Evolutionary conservation across 2,888 invertebrate species (phyloP).

Genomic region (Lymantria dispar): DNA sequence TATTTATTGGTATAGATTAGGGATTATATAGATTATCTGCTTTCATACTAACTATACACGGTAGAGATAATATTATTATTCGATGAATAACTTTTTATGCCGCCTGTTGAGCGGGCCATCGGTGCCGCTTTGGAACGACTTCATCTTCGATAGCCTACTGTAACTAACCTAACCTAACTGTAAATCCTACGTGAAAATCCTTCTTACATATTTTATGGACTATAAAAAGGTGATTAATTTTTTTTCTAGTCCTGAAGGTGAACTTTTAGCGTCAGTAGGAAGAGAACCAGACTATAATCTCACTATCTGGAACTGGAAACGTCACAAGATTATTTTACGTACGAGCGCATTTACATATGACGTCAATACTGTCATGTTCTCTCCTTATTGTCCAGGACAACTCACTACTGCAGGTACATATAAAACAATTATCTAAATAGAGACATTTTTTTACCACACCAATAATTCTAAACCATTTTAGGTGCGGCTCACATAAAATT

Average conservation of each 20-base stretch:
- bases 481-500: conserved; percentile 92
- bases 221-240: neutral
- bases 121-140: no score
- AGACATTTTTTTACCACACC: neutral
- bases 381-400: conserved; percentile 89
- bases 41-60: no score
- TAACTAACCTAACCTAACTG: no score
- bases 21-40: no score
- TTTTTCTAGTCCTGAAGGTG: conserved; percentile 88
- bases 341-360: conserved; percentile 93
- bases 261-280: conserved; percentile 90
- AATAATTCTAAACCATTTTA: conserved; percentile 32
- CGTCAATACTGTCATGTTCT: conserved; percentile 90
- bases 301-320: conserved; percentile 95
- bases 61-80: no score
- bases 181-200: no score
- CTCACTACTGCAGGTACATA: conserved; percentile 87
- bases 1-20: no score
- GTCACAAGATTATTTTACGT: conserved; percentile 87
- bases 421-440: neutral
- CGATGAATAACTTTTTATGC: no score
- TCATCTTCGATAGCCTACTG: no score
- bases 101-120: no score
- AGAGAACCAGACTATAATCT: conserved; percentile 93
- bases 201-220: neutral